Conservation (phyloP, 2,888 invertebrate species). For the Neoaliturus tenellus region DNA sequence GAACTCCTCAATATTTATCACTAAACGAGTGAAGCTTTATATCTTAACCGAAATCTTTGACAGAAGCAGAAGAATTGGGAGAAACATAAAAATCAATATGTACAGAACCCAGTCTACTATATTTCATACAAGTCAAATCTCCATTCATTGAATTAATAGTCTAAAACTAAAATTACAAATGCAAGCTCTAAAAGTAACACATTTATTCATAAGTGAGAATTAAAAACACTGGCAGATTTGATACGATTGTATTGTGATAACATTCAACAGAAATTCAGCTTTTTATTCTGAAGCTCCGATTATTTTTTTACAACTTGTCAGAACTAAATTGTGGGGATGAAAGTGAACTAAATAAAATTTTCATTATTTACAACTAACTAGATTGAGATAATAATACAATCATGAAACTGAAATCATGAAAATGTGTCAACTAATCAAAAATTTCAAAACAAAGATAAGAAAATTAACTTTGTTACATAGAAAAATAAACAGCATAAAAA, state of each 20-base stretch:
- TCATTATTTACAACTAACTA: neutral
- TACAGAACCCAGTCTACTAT: constrained; percentile 18
- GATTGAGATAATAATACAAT: neutral
- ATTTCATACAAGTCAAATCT: constrained; percentile 13
- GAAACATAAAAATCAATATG: constrained; percentile 11
- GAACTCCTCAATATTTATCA: neutral
- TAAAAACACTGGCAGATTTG: neutral
- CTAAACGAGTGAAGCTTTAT: neutral
- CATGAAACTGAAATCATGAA: neutral
- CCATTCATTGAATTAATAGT: neutral
- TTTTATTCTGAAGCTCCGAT: neutral
- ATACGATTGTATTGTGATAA: neutral
- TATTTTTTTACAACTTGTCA: neutral
- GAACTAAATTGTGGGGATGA: neutral
- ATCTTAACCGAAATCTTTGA: constrained; percentile 5
- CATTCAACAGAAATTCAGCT: neutral
- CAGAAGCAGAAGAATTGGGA: neutral
- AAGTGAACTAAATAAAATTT: neutral
- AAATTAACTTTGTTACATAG: neutral
- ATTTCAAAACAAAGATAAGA: neutral
- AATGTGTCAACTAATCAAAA: neutral
- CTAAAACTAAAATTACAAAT: constrained; percentile 16
- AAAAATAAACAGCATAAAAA: neutral
- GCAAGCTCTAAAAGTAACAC: constrained; percentile 19
- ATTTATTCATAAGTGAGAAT: neutral